Evolutionary conservation across 2,888 invertebrate genomes (phyloP), one percentile per base, ranked within the genome.

Genomic region (Dorcus hopei): DNA sequence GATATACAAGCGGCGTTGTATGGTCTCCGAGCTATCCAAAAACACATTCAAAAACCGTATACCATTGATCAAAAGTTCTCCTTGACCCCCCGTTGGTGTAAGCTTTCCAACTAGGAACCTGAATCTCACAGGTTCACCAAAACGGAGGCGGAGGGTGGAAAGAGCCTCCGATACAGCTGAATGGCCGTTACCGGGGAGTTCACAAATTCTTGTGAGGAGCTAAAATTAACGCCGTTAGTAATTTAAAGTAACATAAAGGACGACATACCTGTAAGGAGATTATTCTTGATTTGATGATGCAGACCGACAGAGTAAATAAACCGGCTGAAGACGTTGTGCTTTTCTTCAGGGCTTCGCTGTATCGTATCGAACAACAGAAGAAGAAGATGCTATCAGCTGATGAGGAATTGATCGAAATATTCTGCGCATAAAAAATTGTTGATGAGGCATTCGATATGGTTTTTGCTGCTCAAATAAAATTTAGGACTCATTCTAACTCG

Each of bases 101-200:
- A 95, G 82, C 85, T 95, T 94, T 1, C 95, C 95, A 6, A 94
- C 89, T 0, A 96, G 83, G 73, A 96, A 90, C 61, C 95, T 85
- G 79, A 96, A 96, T 73, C 95, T 85, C 5, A 95, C 95, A 0
- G 95, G 95, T 75, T 97, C 96, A 3, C 94, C 95, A 74, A 92
- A 93, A 59, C 94, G 85, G 5, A 96, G 81, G 40, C 95, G 83
- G 53, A 96, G 82, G 0, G 95, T 93, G 0, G 95, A 93, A 65
- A 96, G 84, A 0, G 96, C 94, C 77, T 96, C 96, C 0, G 95
- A 91, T 11, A 96, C 92, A 63, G 91, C 88, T 41, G 87, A 85
- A 79, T 95, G 93, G 0, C 95, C 95, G 55, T 82, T 84, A 0
- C 84, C 85, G 7, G 86, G 84, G 9, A 87, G 82, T 68, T 90